A percentile compares a stretch with the other conserved stretches of the same genome.
These are phyloP conservation scores for Triplophysa bombifrons DNA, from an alignment of 2,797 vertebrate genomes.

Conservation along the genomic window DNA sequence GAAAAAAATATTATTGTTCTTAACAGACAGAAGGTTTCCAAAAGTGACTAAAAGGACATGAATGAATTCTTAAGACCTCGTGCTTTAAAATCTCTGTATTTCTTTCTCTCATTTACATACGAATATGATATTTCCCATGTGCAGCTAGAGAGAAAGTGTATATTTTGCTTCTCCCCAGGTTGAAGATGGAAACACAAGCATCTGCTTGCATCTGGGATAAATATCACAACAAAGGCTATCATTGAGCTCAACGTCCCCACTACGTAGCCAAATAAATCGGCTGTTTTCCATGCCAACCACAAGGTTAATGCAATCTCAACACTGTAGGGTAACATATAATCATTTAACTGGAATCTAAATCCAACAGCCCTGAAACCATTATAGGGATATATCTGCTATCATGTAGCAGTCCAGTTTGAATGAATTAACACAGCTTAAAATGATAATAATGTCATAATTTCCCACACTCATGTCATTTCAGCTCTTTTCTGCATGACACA, in stretches of 20 bases:
- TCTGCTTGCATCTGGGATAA: conserved; percentile 60
- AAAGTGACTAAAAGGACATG: not conserved
- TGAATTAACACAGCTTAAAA: no score
- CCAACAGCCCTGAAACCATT: not conserved
- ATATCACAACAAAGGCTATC: conserved; percentile 65
- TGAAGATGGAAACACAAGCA: conserved; percentile 58
- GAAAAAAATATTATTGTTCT: not conserved
- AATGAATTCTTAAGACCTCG: not conserved
- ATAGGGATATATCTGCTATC: not conserved
- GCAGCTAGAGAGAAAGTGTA: conserved; percentile 63
- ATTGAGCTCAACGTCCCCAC: conserved; percentile 64
- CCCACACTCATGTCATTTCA: no score
- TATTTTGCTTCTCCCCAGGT: conserved; percentile 70
- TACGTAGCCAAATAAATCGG: conserved; percentile 56
- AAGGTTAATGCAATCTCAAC: conserved; percentile 24
- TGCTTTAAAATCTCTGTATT: not conserved
- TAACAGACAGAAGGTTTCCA: not conserved
- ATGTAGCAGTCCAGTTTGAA: no score
- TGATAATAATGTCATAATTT: no score
- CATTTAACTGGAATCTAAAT: conserved; percentile 24
- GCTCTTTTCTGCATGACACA: no score
- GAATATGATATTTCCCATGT: conserved; percentile 63
- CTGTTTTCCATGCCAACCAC: conserved; percentile 32
- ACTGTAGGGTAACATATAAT: conserved; percentile 6
- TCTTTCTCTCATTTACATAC: conserved; percentile 31